These are phyloP conservation scores for Erythrocebus patas DNA, from an alignment of 2,113 vertebrate species.

Conservation along the genomic window DNA sequence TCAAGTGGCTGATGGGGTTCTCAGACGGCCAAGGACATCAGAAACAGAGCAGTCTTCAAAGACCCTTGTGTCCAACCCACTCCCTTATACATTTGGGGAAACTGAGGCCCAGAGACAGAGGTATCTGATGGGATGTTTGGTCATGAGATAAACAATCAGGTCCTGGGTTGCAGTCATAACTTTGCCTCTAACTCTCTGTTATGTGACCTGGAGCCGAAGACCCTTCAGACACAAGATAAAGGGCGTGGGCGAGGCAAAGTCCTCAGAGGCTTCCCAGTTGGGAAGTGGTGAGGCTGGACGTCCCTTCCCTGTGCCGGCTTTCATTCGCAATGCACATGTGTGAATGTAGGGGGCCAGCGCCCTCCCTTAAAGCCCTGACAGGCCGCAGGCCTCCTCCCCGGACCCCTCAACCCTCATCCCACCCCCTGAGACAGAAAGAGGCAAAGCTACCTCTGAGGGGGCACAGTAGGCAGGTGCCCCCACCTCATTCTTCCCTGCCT, in stretches of 20 bases:
- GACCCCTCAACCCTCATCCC: too few species aligned
- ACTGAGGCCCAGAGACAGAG: background rate
- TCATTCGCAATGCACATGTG: fast-evolving
- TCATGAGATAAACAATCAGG: background rate
- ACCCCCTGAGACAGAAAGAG: background rate
- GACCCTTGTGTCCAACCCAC: background rate
- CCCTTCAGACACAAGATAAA: background rate
- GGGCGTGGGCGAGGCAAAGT: too few species aligned
- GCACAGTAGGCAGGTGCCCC: background rate
- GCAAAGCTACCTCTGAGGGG: background rate
- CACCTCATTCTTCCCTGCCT: background rate
- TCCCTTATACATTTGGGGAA: background rate
- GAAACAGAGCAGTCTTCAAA: background rate
- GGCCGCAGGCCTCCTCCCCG: background rate
- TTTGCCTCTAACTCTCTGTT: background rate
- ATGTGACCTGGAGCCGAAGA: background rate
- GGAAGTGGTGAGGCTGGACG: background rate
- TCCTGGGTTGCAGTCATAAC: background rate
- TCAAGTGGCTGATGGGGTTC: too few species aligned
- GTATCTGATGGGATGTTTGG: background rate
- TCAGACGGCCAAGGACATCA: too few species aligned
- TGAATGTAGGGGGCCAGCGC: background rate
- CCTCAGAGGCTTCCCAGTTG: fast-evolving
- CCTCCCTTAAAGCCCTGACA: background rate
- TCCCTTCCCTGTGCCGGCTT: background rate